phyloP scores from a whole-genome alignment of 1,140 invertebrate genomes.

The Megalopta genalis region DNA sequence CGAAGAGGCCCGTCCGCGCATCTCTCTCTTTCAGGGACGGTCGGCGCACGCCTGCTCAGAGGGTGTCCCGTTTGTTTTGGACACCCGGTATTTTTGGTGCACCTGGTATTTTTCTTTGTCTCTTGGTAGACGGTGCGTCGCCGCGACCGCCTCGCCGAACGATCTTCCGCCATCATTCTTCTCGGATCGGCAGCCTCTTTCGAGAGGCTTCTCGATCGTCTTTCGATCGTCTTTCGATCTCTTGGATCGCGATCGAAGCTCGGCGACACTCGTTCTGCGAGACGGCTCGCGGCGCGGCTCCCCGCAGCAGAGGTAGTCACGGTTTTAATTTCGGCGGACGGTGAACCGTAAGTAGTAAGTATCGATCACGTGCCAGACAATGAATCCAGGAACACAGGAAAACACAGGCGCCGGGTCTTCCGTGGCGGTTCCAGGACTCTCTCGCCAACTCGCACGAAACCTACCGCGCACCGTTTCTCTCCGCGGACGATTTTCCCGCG shows the following conservation, averaged over 20 bases:
- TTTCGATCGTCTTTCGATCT: no score
- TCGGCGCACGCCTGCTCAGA: no score
- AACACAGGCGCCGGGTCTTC: background rate
- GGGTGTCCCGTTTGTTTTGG: background rate
- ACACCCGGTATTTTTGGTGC: background rate
- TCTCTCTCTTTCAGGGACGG: no score
- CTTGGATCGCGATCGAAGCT: background rate
- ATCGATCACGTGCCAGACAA: conserved; percentile 29
- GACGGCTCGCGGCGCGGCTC: background rate
- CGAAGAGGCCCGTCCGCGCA: background rate
- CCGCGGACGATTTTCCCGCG: no score
- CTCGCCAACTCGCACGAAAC: background rate
- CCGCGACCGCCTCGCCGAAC: background rate
- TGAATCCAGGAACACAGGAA: background rate
- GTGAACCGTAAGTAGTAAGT: conserved; percentile 51
- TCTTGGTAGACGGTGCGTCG: background rate
- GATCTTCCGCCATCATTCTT: no score
- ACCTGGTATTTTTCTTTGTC: background rate
- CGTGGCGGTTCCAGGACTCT: background rate
- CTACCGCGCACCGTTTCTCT: background rate
- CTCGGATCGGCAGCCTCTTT: no score
- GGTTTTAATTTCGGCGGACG: conserved; percentile 3
- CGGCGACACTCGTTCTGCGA: background rate
- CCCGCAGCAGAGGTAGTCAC: conserved; percentile 9
- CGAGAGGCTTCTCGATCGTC: no score